phyloP scores from a whole-genome alignment of 2,113 vertebrate genomes.

The Cephalophus harveyi region DNA sequence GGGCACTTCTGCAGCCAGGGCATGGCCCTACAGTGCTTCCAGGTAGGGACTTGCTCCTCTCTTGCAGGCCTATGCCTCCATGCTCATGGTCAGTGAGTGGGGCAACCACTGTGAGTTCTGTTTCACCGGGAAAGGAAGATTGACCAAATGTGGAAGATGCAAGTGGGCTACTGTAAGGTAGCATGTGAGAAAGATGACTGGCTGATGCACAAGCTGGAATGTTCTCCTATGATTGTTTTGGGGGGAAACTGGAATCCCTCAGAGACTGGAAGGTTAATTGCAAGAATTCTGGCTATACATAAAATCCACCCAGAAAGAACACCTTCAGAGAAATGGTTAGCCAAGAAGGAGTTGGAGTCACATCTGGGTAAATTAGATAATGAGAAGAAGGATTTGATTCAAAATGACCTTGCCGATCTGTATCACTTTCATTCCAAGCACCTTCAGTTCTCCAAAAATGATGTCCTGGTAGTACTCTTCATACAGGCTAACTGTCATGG shows the following conservation, averaged over 20 bases:
- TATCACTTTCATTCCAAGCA: background rate
- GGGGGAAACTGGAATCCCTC: constrained; percentile 94
- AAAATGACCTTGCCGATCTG: background rate
- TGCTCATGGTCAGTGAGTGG: background rate
- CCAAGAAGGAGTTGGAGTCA: background rate
- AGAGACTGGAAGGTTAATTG: constrained; percentile 90
- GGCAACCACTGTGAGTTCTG: background rate
- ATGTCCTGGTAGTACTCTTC: background rate
- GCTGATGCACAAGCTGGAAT: constrained; percentile 96
- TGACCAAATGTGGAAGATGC: background rate
- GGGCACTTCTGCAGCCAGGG: background rate
- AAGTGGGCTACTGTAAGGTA: background rate
- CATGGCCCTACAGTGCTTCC: background rate
- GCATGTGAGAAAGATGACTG: constrained; percentile 89
- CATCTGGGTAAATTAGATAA: background rate
- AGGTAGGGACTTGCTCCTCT: background rate
- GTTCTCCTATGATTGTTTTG: constrained; percentile 89
- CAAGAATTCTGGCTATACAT: constrained; percentile 91
- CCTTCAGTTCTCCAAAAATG: background rate
- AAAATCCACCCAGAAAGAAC: background rate
- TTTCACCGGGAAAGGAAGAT: background rate
- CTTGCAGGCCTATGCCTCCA: background rate
- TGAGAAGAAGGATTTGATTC: background rate
- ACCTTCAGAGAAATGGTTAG: background rate
- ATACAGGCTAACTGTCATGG: constrained; percentile 93